phyloP scores from a whole-genome alignment of 23 tunicate genomes.

The Trididemnum nubilum region DNA sequence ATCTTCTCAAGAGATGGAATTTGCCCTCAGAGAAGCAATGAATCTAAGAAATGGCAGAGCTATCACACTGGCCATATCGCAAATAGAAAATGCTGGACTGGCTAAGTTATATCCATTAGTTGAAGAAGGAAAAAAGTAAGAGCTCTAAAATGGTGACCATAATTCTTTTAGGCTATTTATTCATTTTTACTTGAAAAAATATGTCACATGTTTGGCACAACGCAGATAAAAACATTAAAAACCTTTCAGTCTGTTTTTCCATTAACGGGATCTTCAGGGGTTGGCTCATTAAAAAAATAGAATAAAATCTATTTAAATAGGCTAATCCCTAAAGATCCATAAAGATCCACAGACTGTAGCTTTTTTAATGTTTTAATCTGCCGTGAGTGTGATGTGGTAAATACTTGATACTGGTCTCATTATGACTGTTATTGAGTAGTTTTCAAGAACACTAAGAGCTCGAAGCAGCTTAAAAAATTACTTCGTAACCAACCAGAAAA shows the following conservation, averaged over 20 bases:
- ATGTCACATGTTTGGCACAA: neutral
- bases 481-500: neutral
- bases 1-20: slow-evolving; percentile 35
- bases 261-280: neutral
- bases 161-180: no score
- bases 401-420: no score
- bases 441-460: no score
- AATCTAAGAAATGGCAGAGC: slow-evolving; percentile 13
- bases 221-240: no score
- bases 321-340: neutral
- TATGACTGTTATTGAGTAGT: no score
- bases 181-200: neutral
- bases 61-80: slow-evolving; percentile 30
- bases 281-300: neutral
- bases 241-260: no score
- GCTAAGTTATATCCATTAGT: slow-evolving; percentile 34
- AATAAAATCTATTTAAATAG: neutral
- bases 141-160: no score
- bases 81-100: slow-evolving; percentile 41
- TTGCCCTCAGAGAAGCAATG: slow-evolving; percentile 46
- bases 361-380: no score
- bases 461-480: no score
- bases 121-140: slow-evolving; percentile 64
- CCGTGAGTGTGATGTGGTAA: no score
- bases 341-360: no score